Evolutionary conservation across 1,140 invertebrate genomes (phyloP).

Genomic region (Drosophila tsacasi): DNA sequence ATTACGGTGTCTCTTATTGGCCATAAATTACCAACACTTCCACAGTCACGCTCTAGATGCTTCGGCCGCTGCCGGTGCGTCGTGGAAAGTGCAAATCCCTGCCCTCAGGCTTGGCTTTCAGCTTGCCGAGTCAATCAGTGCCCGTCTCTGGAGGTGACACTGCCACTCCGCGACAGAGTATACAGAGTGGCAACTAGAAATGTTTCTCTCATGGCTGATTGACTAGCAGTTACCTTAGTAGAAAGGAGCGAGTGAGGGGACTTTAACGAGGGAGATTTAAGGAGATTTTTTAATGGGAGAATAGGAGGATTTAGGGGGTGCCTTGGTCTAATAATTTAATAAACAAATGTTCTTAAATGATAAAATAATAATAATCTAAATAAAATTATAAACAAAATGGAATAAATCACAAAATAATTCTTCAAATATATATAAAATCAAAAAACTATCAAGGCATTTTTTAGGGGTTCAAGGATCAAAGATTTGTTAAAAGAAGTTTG

Average conservation of each 20-base stretch:
- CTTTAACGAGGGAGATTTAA: neutral
- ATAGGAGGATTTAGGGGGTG: neutral
- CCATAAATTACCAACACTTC: conserved; percentile 50
- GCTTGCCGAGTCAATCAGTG: conserved; percentile 50
- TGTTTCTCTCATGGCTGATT: conserved; percentile 5
- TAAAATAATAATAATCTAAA: too few relatives aligned
- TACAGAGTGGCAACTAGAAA: neutral
- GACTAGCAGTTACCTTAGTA: neutral
- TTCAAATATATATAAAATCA: neutral
- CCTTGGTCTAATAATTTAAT: too few relatives aligned
- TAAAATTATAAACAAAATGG: neutral
- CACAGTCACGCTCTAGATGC: conserved; percentile 37
- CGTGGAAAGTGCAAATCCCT: conserved; percentile 15
- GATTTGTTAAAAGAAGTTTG: neutral
- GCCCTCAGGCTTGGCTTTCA: neutral
- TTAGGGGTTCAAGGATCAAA: neutral
- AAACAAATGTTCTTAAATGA: too few relatives aligned
- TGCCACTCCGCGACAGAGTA: neutral
- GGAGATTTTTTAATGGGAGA: neutral
- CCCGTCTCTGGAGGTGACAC: conserved; percentile 32
- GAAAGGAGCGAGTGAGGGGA: neutral
- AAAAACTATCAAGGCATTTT: neutral
- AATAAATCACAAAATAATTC: neutral
- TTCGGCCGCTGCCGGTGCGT: neutral
- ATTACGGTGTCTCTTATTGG: conserved; percentile 56